Percentiles rank a stretch among this genome's conserved stretches.
These are phyloP conservation scores for Bombus turneri DNA, from an alignment of 1,140 invertebrate species.

Conservation along the genomic window DNA sequence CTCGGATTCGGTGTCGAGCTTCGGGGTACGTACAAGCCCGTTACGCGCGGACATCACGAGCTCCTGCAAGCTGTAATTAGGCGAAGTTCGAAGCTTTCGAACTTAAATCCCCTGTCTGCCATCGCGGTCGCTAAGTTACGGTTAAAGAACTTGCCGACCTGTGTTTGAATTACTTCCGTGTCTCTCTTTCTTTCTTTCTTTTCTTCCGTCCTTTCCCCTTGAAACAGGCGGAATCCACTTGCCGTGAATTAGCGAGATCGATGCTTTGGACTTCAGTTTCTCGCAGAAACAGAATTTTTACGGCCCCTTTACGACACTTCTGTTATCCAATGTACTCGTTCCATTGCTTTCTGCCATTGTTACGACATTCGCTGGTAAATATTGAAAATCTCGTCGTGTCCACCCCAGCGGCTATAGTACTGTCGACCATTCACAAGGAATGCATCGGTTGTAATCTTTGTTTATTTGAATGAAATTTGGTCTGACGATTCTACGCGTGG, in stretches of 20 bases:
- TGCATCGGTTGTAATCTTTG: too few relatives aligned
- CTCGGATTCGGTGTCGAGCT: neutral
- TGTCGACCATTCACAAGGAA: too few relatives aligned
- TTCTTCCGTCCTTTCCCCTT: neutral
- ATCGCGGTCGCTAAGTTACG: conserved; percentile 54
- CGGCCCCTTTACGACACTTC: conserved; percentile 15
- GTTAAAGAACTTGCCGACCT: conserved; percentile 60
- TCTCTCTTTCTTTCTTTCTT: neutral
- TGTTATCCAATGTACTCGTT: neutral
- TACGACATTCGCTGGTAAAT: neutral
- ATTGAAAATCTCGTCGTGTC: neutral
- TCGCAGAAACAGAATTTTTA: conserved; percentile 11
- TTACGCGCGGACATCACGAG: conserved; percentile 53
- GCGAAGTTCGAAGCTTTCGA: conserved; percentile 59
- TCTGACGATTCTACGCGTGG: too few relatives aligned
- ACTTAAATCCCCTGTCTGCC: conserved; percentile 58
- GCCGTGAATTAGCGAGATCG: conserved; percentile 45
- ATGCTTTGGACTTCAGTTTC: neutral
- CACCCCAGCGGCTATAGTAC: too few relatives aligned
- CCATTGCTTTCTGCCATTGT: neutral
- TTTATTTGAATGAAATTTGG: too few relatives aligned
- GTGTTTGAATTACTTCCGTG: conserved; percentile 49
- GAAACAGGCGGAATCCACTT: conserved; percentile 25
- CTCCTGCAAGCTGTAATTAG: conserved; percentile 59
- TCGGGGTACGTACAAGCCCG: conserved; percentile 1